Evolutionary conservation across 2,113 vertebrate genomes (phyloP).

Genomic region (Lycaon pictus): DNA sequence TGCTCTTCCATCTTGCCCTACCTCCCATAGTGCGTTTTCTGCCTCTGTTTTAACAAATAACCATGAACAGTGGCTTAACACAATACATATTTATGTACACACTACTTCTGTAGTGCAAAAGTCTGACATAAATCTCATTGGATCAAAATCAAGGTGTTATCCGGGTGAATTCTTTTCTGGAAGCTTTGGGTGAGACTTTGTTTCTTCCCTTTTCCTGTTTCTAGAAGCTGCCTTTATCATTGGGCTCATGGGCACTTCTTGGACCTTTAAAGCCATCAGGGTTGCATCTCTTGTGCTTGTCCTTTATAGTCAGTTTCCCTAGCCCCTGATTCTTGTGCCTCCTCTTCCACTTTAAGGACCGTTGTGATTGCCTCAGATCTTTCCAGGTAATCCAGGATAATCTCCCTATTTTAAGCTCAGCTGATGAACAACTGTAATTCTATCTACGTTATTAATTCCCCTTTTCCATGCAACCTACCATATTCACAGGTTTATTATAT

Average conservation of each 20-base stretch:
- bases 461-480: not conserved
- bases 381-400: not conserved
- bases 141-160: not conserved
- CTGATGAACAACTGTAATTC: not conserved
- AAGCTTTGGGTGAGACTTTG: not conserved
- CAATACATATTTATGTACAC: not conserved
- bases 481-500: not conserved
- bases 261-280: not conserved
- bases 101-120: not conserved
- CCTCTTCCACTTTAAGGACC: not conserved
- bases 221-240: not conserved
- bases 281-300: not conserved
- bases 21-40: no score
- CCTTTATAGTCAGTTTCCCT: not conserved
- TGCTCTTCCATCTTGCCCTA: no score
- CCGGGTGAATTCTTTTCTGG: not conserved
- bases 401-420: not conserved
- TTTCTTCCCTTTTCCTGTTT: not conserved
- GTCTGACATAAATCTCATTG: not conserved
- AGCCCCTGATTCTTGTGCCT: not conserved
- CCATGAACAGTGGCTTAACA: not conserved
- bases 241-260: not conserved
- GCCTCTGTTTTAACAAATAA: not conserved
- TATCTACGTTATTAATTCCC: not conserved
- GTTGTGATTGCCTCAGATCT: not conserved